These are phyloP conservation scores for Rhopalosiphum nymphaeae DNA, from an alignment of 2,888 invertebrate species.

Conservation along the genomic window DNA sequence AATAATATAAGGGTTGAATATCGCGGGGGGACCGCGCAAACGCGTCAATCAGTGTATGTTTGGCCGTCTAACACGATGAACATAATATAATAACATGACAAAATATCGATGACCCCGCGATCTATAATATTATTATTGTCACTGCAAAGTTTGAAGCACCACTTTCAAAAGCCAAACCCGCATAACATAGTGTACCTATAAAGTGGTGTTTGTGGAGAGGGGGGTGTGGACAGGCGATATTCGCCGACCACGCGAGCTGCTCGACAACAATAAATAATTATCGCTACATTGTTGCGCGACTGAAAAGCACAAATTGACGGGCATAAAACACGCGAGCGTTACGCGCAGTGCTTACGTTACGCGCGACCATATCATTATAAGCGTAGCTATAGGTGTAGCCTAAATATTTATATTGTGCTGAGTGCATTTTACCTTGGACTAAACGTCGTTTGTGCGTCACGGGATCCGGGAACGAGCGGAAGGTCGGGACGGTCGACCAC, in stretches of 20 bases:
- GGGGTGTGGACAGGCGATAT: not conserved
- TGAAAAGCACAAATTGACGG: not conserved
- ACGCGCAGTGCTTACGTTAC: not conserved
- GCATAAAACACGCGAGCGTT: not conserved
- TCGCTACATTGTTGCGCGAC: not conserved
- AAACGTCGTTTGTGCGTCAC: constrained; percentile 7
- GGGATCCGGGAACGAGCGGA: constrained; percentile 20
- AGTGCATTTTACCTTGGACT: constrained; percentile 36
- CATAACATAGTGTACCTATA: not conserved
- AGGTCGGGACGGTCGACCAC: constrained; percentile 14
- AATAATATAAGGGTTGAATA: not conserved
- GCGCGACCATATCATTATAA: not conserved
- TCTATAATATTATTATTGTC: not conserved
- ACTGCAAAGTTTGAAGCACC: not conserved
- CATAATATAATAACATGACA: not conserved
- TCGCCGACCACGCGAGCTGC: not conserved
- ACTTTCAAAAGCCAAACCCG: not conserved
- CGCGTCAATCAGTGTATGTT: no score
- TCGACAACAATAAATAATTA: not conserved
- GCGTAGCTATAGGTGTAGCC: not conserved
- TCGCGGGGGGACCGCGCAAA: not conserved
- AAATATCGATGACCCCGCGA: not conserved
- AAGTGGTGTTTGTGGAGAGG: not conserved
- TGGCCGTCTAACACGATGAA: not conserved
- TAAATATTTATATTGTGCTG: not conserved